Percentiles rank a stretch among this genome's conserved stretches.
Conservation (phyloP, 2,888 invertebrate genomes). For the Epinotia brunnichana region DNA sequence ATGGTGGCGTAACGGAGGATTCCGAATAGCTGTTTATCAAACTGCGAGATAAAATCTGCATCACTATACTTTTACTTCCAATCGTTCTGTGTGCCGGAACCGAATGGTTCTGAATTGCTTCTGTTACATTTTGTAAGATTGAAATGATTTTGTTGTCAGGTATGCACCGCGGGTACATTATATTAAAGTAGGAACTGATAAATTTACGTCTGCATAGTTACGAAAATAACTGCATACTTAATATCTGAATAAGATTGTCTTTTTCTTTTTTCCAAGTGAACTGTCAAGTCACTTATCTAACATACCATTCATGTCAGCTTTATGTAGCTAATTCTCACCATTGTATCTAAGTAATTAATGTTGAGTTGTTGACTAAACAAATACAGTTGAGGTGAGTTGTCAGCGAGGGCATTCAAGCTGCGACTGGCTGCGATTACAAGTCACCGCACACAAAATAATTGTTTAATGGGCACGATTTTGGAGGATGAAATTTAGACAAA, state of each 20-base stretch:
- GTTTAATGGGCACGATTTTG: conserved; percentile 57
- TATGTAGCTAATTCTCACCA: conserved; percentile 29
- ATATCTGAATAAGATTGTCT: not conserved
- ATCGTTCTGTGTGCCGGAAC: conserved; percentile 16
- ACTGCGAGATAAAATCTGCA: conserved; percentile 36
- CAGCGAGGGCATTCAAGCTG: conserved; percentile 51
- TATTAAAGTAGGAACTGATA: not conserved
- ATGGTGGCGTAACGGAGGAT: conserved; percentile 38
- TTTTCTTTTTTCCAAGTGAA: conserved; percentile 1
- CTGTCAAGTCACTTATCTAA: conserved; percentile 32
- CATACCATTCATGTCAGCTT: conserved; percentile 29
- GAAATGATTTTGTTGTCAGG: conserved; percentile 29
- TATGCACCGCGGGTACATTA: conserved; percentile 17
- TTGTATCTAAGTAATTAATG: conserved; percentile 35
- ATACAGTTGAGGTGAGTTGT: conserved; percentile 44
- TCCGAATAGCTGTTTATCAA: conserved; percentile 29
- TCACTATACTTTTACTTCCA: conserved; percentile 35
- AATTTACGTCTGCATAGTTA: not conserved
- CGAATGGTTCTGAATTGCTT: conserved; percentile 18
- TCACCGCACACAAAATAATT: conserved; percentile 68
- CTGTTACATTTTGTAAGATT: conserved; percentile 25
- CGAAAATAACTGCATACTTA: not conserved
- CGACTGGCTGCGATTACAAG: conserved; percentile 54
- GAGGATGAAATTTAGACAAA: conserved; percentile 52
- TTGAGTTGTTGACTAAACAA: conserved; percentile 45